These are phyloP conservation scores for Grammomys dolichurus DNA, from an alignment of 2,113 vertebrate species.

Conservation along the genomic window DNA sequence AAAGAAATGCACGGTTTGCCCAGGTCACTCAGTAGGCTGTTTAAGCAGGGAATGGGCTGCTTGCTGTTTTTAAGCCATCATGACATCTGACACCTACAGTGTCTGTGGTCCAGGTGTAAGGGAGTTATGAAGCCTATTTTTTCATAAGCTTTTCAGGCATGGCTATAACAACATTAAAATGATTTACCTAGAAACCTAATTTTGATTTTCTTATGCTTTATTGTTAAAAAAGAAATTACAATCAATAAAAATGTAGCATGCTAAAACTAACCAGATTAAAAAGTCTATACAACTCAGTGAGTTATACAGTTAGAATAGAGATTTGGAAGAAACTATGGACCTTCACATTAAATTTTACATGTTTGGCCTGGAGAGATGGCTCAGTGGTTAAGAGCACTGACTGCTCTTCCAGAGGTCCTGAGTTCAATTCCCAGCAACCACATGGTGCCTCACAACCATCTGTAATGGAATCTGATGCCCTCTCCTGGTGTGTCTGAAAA, in stretches of 20 bases:
- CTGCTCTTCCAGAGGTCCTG: too few relatives aligned
- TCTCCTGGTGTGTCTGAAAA: too few relatives aligned
- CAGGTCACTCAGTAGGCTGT: background rate
- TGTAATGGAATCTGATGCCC: too few relatives aligned
- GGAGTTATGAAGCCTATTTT: background rate
- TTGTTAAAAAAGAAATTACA: background rate
- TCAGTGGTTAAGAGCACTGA: too few relatives aligned
- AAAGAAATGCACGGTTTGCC: background rate
- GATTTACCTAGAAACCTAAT: background rate
- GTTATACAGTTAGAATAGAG: background rate
- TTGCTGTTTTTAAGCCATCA: background rate
- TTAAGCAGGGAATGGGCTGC: background rate
- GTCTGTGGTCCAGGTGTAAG: background rate
- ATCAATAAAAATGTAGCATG: background rate
- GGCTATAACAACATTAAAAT: conserved; percentile 6
- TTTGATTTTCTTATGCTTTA: background rate
- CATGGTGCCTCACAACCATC: too few relatives aligned
- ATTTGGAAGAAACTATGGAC: background rate
- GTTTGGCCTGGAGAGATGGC: too few relatives aligned
- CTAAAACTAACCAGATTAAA: background rate
- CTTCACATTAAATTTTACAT: background rate
- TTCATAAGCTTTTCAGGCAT: background rate
- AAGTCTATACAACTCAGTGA: background rate
- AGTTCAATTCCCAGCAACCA: too few relatives aligned
- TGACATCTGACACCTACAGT: conserved; percentile 28